Evolutionary conservation across 30 jellyfish, hydroid and myxozoan genomes (phyloP), one percentile per base, ranked within the genome.

Genomic region (Turritopsis dohrnii): DNA sequence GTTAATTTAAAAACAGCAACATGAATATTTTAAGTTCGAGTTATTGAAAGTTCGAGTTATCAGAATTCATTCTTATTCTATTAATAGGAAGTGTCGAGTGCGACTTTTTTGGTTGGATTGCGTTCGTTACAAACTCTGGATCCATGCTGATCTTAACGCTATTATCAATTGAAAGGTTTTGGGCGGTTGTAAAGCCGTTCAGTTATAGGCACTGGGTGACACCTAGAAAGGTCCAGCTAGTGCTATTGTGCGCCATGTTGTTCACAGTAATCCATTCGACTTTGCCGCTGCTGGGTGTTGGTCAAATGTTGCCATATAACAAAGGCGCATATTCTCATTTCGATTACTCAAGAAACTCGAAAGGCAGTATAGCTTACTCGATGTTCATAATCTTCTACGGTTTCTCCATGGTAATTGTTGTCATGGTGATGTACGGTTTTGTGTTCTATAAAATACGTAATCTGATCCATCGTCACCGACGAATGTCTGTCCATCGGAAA

Each of bases 321-420:
- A 79, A 84, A 18, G 97, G 97, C 21, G 97, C 97, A 1, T 90
- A 90, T 77, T 90, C 93, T 29, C 97, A 90, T 71, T 90, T 90
- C 52, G 96, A 90, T 66, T 90, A 90, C 75, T 65, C 89, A 13
- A 31, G 72, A 5, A 18, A 87, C 27, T 21, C 88, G 5, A 18
- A 73, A 1, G 84, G 84, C 1, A 82, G 96, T 7, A 69, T 73
- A 4, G 81, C 84, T 23, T 90, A 90, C 69, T 84, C 97, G 0
- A 23, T 86, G 3, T 90, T 90, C 87, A 86, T 90, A 18, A 53
- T 90, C 53, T 9, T 53, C 28, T 90, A 90, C 60, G 97, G 97
- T 9, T 79, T 83, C 74, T n/a, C 85, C 1, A 72, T 90, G 91
- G 81, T 88, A 1, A 28, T 82, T 21, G 89, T 90, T 18, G 97